Conservation (phyloP, 2,113 vertebrate genomes). For the Pygoscelis adeliae region DNA sequence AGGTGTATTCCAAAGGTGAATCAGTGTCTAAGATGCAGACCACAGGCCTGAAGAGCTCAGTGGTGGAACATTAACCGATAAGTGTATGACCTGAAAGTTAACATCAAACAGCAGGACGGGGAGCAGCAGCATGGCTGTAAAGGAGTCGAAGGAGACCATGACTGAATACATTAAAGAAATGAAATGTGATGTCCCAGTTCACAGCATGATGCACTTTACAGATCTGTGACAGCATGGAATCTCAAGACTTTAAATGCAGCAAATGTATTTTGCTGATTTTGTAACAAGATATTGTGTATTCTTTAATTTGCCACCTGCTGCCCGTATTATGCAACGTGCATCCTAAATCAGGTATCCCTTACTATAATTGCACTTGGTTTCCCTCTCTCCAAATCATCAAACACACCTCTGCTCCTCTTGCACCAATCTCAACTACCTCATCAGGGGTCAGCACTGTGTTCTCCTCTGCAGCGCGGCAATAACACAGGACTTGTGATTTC, state of each 20-base stretch:
- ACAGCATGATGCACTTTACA: background rate
- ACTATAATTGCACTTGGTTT: background rate
- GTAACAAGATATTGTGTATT: slow-evolving; percentile 19
- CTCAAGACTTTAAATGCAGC: background rate
- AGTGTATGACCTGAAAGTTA: background rate
- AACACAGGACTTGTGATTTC: background rate
- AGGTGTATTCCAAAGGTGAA: background rate
- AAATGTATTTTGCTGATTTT: background rate
- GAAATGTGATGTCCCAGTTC: background rate
- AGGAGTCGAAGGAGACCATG: background rate
- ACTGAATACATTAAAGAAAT: background rate
- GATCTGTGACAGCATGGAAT: background rate
- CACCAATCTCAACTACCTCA: background rate
- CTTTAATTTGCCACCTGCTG: slow-evolving; percentile 50
- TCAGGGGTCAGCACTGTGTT: background rate
- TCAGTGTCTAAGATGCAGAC: background rate
- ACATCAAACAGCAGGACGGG: background rate
- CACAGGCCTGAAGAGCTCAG: background rate
- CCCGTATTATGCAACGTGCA: background rate
- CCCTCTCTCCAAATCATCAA: background rate
- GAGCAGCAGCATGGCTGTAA: background rate
- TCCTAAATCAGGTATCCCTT: slow-evolving; percentile 40
- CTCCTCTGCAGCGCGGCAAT: background rate
- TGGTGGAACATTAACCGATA: background rate
- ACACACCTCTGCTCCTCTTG: background rate